Conservation (phyloP, 2,797 vertebrate species). For the Pangasius mekongensis region DNA sequence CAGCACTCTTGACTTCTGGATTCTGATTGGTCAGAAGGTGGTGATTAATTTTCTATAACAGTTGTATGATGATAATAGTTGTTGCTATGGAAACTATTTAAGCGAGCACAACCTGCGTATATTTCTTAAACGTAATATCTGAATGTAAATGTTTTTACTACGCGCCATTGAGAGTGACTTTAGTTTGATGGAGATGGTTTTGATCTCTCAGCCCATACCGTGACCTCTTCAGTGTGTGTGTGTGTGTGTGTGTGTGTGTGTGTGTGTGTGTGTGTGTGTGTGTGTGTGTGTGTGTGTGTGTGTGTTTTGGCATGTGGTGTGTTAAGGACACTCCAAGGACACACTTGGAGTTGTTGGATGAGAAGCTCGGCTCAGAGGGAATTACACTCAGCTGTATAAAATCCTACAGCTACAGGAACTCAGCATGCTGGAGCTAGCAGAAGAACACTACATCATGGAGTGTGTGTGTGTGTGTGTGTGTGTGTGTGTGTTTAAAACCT, state of each 20-base stretch:
- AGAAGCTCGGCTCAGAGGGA: not conserved
- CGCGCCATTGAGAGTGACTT: not conserved
- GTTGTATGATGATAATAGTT: too few relatives aligned
- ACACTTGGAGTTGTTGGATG: not conserved
- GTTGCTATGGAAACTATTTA: not conserved
- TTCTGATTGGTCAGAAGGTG: not conserved
- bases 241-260: too few relatives aligned
- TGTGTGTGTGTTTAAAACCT: not conserved
- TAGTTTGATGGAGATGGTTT: not conserved
- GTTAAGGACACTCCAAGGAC: too few relatives aligned
- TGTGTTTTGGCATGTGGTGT: not conserved
- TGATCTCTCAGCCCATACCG: not conserved
- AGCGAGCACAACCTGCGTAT: not conserved
- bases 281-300: not conserved
- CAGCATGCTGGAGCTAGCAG: not conserved
- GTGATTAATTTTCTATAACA: not conserved
- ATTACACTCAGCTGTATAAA: not conserved
- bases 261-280: too few relatives aligned
- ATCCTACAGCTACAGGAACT: constrained; percentile 1
- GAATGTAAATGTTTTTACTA: not conserved
- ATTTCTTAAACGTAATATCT: too few relatives aligned
- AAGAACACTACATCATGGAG: not conserved
- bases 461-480: not conserved
- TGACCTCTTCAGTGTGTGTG: not conserved
- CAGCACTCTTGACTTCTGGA: not conserved